Conservation (phyloP, 2,113 vertebrate species). For the Alligator sinensis region DNA sequence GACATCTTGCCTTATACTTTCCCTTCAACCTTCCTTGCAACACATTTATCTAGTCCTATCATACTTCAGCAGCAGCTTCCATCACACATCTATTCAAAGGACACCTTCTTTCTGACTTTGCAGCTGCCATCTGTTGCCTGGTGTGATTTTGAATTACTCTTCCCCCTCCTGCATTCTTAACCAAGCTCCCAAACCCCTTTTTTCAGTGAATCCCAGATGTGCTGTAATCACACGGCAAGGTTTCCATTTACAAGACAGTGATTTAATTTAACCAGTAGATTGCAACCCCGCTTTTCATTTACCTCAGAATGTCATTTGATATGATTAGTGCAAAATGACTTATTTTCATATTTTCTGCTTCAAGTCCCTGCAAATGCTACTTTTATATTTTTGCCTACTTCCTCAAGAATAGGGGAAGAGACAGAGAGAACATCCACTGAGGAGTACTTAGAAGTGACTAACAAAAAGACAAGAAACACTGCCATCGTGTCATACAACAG, state of each 20-base stretch:
- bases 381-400: not conserved
- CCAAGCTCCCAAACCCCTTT: not conserved
- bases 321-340: not conserved
- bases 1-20: not conserved
- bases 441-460: not conserved
- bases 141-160: not conserved
- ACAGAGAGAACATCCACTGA: not conserved
- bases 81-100: not conserved
- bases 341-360: not conserved
- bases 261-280: not conserved
- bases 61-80: not conserved
- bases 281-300: not conserved
- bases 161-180: not conserved
- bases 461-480: not conserved
- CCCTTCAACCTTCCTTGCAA: not conserved
- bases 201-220: not conserved
- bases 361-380: not conserved
- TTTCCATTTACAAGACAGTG: not conserved
- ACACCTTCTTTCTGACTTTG: not conserved
- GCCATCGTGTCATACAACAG: not conserved
- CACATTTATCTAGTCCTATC: not conserved
- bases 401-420: not conserved
- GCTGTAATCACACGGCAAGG: not conserved
- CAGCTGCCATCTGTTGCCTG: not conserved
- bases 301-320: not conserved